Evolutionary conservation across 2,797 vertebrate genomes (phyloP).

Genomic region (Acipenser ruthenus): DNA sequence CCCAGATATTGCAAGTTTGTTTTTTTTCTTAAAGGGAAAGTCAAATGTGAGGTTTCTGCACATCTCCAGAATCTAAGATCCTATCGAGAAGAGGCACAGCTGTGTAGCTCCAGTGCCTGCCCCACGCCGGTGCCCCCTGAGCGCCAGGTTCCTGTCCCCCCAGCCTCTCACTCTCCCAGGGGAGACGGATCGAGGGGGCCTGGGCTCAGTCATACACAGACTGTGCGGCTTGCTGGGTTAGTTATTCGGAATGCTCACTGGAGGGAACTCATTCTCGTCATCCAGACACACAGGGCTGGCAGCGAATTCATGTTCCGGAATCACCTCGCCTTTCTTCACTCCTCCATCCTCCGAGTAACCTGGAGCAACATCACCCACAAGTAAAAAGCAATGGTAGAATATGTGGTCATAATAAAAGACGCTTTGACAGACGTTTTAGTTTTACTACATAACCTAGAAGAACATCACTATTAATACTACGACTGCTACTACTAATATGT

Average conservation of each 20-base stretch:
- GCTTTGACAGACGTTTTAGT: too few relatives aligned
- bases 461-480: too few relatives aligned
- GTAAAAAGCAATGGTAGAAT: neutral
- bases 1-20: too few relatives aligned
- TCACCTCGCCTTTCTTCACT: conserved; percentile 76
- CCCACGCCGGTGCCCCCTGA: neutral
- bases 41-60: too few relatives aligned
- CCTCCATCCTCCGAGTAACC: conserved; percentile 88
- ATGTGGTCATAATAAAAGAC: too few relatives aligned
- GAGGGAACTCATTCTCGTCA: conserved; percentile 87
- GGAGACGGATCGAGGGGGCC: neutral
- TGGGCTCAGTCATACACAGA: neutral
- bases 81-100: neutral
- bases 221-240: conserved; percentile 43
- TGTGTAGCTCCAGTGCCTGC: neutral
- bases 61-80: too few relatives aligned
- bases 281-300: conserved; percentile 82
- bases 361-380: conserved; percentile 30
- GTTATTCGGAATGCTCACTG: conserved; percentile 75
- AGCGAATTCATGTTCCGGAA: conserved; percentile 88
- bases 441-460: too few relatives aligned
- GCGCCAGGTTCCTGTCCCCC: too few relatives aligned
- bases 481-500: too few relatives aligned
- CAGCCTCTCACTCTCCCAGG: neutral
- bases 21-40: too few relatives aligned